A percentile compares a stretch with the other conserved stretches of the same genome.
Evolutionary conservation across 2,888 invertebrate species (phyloP).

Genomic region (Megaustenia siamemsis): DNA sequence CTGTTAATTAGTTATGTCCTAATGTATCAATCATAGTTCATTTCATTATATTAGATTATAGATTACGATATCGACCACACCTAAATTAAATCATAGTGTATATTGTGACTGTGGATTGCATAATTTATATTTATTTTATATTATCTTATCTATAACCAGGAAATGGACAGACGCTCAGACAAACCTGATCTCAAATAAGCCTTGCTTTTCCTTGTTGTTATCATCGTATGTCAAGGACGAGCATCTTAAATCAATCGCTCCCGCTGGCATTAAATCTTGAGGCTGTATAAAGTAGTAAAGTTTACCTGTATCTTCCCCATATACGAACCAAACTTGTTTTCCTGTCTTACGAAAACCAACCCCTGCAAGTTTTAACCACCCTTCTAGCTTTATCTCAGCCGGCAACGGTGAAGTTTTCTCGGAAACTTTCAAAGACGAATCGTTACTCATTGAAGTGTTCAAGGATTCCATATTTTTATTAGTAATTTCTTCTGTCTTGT

Average conservation of each 20-base stretch:
- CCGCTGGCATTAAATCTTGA: conserved; percentile 78
- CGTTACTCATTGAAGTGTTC: neutral
- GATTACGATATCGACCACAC: no score
- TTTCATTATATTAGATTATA: no score
- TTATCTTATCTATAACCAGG: no score
- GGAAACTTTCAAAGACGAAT: neutral
- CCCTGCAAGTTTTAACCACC: conserved; percentile 75
- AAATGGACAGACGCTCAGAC: no score
- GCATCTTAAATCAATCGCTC: conserved; percentile 79
- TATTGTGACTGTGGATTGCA: no score
- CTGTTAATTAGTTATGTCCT: no score
- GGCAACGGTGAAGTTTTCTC: conserved; percentile 10
- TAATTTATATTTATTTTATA: no score
- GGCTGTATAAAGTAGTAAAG: conserved; percentile 79
- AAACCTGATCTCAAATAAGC: conserved; percentile 79
- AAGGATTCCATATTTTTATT: no score
- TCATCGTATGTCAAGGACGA: conserved; percentile 79
- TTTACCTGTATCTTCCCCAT: conserved; percentile 79
- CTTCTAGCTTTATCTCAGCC: conserved; percentile 69
- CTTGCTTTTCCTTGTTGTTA: conserved; percentile 72
- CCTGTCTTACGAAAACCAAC: conserved; percentile 74
- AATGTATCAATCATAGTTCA: no score
- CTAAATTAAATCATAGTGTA: no score
- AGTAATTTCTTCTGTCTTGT: no score
- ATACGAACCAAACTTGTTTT: conserved; percentile 79